These are phyloP conservation scores for Nothura maculosa DNA, from an alignment of 2,797 vertebrate species.

Conservation along the genomic window DNA sequence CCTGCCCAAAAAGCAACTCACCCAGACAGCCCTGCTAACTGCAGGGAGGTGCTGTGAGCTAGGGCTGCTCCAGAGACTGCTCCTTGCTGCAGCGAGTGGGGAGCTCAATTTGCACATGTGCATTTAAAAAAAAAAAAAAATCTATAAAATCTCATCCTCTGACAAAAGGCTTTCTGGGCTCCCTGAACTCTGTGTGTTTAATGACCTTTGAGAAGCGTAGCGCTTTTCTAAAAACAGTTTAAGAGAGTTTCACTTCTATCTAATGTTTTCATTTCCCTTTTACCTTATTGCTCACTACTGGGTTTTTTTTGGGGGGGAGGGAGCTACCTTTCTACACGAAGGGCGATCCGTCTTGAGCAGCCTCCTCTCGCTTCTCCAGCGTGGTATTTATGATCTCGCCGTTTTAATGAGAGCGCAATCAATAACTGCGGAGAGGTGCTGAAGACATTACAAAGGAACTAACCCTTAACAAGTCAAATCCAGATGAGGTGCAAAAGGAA, in stretches of 20 bases:
- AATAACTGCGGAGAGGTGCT: constrained; percentile 8
- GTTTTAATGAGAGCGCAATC: constrained; percentile 38
- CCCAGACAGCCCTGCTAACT: fast-evolving
- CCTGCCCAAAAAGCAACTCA: too few relatives aligned
- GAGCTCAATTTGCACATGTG: not conserved
- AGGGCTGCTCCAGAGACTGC: not conserved
- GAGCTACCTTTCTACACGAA: constrained; percentile 33
- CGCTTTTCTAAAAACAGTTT: not conserved
- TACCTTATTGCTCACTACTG: constrained; percentile 1
- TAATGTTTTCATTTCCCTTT: constrained; percentile 72
- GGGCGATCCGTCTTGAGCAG: not conserved
- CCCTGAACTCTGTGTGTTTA: not conserved
- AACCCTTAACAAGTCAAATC: constrained; percentile 29
- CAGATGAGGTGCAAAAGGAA: constrained; percentile 26
- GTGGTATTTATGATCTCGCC: constrained; percentile 47
- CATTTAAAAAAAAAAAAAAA: not conserved
- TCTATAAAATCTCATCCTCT: not conserved
- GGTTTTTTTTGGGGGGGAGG: not conserved
- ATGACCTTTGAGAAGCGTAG: constrained; percentile 10
- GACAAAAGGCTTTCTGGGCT: not conserved
- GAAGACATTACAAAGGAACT: constrained; percentile 50
- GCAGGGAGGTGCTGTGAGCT: fast-evolving
- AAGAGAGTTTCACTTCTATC: constrained; percentile 76
- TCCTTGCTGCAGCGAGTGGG: not conserved
- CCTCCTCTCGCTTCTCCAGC: constrained; percentile 32